A percentile compares a stretch with the other conserved stretches of the same genome.
These are phyloP conservation scores for Prenolepis imparis DNA, from an alignment of 2,888 invertebrate genomes.

Conservation along the genomic window DNA sequence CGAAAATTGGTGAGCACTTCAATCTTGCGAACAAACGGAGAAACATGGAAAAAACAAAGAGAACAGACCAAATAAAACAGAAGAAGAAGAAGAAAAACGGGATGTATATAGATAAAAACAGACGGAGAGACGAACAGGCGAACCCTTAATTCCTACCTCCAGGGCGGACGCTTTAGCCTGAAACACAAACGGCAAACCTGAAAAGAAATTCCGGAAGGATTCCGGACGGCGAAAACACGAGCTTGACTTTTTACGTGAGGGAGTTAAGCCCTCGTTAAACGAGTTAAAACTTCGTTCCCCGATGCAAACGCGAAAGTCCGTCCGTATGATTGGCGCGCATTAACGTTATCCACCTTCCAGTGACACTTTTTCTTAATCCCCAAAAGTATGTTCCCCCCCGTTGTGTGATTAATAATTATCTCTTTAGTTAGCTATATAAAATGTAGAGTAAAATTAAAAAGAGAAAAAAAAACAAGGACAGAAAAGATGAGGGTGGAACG, in stretches of 20 bases:
- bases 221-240: constrained; percentile 30
- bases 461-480: neutral
- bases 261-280: constrained; percentile 48
- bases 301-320: constrained; percentile 24
- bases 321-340: constrained; percentile 15
- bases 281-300: constrained; percentile 16
- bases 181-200: constrained; percentile 85
- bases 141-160: constrained; percentile 84
- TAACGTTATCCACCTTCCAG: constrained; percentile 10
- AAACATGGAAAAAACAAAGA: constrained; percentile 48
- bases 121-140: constrained; percentile 76
- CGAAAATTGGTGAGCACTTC: constrained; percentile 71
- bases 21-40: constrained; percentile 63
- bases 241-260: constrained; percentile 35
- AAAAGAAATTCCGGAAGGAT: constrained; percentile 75
- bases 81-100: constrained; percentile 13
- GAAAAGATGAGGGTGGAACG: neutral
- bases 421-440: neutral
- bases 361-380: constrained; percentile 8
- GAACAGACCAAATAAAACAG: constrained; percentile 17
- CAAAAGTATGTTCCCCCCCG: neutral
- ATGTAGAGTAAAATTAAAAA: constrained; percentile 36
- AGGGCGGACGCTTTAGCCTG: constrained; percentile 85
- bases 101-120: constrained; percentile 62
- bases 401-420: constrained; percentile 6